A percentile compares a stretch with the other conserved stretches of the same genome.
phyloP scores from a whole-genome alignment of 2,797 vertebrate genomes.

The Synanceia verrucosa region DNA sequence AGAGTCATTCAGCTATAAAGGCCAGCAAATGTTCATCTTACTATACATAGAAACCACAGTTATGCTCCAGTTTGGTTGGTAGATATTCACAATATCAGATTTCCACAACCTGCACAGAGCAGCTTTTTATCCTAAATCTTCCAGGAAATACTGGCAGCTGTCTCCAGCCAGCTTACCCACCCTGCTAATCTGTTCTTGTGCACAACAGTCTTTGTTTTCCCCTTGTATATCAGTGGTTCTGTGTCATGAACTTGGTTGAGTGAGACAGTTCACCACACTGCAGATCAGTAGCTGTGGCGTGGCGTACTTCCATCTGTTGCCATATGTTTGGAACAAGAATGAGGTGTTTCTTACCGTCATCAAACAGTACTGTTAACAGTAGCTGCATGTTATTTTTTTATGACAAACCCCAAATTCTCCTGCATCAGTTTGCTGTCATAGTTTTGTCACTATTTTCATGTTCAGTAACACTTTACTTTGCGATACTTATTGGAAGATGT shows the following conservation, averaged over 20 bases:
- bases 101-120: slow-evolving; percentile 39
- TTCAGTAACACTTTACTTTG: not conserved
- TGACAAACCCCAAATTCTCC: not conserved
- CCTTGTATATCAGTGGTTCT: not conserved
- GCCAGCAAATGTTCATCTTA: not conserved
- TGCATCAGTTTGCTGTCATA: not conserved
- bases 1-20: not conserved
- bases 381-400: not conserved
- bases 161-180: slow-evolving; percentile 19
- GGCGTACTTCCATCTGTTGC: not conserved
- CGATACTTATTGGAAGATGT: not conserved
- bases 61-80: slow-evolving; percentile 28
- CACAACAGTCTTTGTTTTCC: slow-evolving; percentile 28
- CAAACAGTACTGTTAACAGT: slow-evolving; percentile 10
- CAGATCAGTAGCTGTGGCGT: not conserved
- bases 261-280: not conserved
- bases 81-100: slow-evolving; percentile 51
- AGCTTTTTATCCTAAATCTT: slow-evolving; percentile 36
- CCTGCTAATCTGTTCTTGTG: slow-evolving; percentile 37
- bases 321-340: not conserved
- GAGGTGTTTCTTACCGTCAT: not conserved
- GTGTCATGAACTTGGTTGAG: not conserved
- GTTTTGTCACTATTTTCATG: not conserved
- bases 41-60: no score
- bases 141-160: slow-evolving; percentile 44